A percentile compares a stretch with the other conserved stretches of the same genome.
Conservation (phyloP, 2,113 vertebrate species). For the Pleuronectes platessa region DNA sequence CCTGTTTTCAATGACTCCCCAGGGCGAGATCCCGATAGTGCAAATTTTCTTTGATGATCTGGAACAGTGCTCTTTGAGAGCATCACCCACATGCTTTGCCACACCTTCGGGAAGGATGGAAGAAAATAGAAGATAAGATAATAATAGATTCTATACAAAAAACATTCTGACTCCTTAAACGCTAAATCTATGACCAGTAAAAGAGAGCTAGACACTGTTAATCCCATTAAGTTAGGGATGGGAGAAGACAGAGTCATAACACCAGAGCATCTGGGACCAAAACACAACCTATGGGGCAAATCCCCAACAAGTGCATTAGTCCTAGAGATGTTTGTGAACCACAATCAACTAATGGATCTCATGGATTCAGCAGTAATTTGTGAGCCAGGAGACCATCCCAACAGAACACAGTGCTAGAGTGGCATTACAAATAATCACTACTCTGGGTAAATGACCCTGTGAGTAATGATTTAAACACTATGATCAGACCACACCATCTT, state of each 20-base stretch:
- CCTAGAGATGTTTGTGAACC: slow-evolving; percentile 41
- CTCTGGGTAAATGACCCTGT: slow-evolving; percentile 71
- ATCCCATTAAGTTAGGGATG: not conserved
- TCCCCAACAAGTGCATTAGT: slow-evolving; percentile 33
- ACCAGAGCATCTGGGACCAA: slow-evolving; percentile 18
- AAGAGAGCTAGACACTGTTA: not conserved
- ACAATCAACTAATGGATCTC: slow-evolving; percentile 50
- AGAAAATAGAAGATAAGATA: not conserved
- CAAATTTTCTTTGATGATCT: slow-evolving; percentile 98
- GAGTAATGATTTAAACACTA: slow-evolving; percentile 77
- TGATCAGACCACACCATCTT: slow-evolving; percentile 73
- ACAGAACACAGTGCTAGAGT: slow-evolving; percentile 49
- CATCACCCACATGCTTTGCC: slow-evolving; percentile 98
- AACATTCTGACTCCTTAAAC: too few relatives aligned
- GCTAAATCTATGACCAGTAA: not conserved
- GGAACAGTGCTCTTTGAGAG: slow-evolving; percentile 95
- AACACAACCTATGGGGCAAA: not conserved
- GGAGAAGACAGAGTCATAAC: not conserved
- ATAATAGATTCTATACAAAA: not conserved
- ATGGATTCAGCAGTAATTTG: slow-evolving; percentile 65
- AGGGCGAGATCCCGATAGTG: slow-evolving; percentile 96
- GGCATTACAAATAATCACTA: slow-evolving; percentile 71
- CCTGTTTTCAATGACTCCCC: slow-evolving; percentile 99
- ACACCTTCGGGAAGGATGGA: slow-evolving; percentile 84
- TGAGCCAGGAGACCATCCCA: slow-evolving; percentile 50